Base-by-base conservation (phyloP, 2,888 invertebrate genomes). In the Leptura quadrifasciata region DNA sequence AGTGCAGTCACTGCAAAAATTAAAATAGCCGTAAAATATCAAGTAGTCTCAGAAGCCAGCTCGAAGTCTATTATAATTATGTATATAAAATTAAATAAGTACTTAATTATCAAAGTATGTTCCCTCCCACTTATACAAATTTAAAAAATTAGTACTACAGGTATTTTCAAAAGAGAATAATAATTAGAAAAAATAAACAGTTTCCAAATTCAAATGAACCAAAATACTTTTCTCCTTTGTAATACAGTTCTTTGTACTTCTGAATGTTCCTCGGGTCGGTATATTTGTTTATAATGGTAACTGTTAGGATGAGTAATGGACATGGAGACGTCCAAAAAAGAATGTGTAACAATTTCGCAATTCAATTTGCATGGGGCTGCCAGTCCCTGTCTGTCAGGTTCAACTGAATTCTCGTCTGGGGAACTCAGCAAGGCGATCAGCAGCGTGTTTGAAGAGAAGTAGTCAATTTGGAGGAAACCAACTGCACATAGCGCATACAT, bases 341-440 rank as follows among this genome's bases (percentile, higher is more conserved):
- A 86, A 86, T 86, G 85, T 87, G 87, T 88, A 87, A 87, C 88
- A 88, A 88, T 88, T 88, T 85, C 87, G 86, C 85, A 85, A 87
- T 88, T 88, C 88, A 88, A 88, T 88, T 88, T 88, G 87, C 88
- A 87, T 88, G 85, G 86, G 84, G 84, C 83, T 84, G 80, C 77
- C 82, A 79, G 80, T 79, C 77, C 78, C 84, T 86, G 86, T 86
- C 87, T 85, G 86, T 87, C 87, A 86, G 83, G 84, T 83, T 84
- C 75, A 71, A 83, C 84, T 84, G 84, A 85, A 85, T 83, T 84
- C 82, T 78, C 76, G 79, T 78, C 79, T 78, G 79, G 82, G 81
- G 81, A 82, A 81, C 80, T 82, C 83, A 78, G 83, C 80, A 80
- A 80, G 76, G 80, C 84, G 83, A 83, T 82, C 83, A 84, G 79